These are phyloP conservation scores for Harlomillsia oculata DNA, from an alignment of 1,140 invertebrate genomes.

Conservation along the genomic window DNA sequence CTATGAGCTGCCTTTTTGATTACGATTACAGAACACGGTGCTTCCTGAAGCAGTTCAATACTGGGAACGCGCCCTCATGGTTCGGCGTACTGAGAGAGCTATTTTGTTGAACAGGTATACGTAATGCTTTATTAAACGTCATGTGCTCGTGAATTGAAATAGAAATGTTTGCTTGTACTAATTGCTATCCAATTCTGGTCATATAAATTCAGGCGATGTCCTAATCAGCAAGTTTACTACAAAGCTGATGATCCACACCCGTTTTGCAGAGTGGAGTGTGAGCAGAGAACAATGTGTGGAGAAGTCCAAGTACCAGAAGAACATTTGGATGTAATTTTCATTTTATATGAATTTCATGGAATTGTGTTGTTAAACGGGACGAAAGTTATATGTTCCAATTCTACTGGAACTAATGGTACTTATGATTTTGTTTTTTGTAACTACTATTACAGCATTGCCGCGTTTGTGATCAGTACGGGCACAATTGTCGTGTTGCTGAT, in stretches of 20 bases:
- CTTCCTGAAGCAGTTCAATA: conserved; percentile 81
- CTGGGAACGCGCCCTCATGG: conserved; percentile 83
- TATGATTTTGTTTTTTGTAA: conserved; percentile 27
- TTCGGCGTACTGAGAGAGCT: conserved; percentile 67
- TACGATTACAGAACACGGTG: conserved; percentile 79
- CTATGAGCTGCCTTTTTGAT: too few relatives aligned
- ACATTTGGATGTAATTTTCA: conserved; percentile 73
- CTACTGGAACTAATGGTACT: not conserved
- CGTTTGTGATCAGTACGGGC: conserved; percentile 72
- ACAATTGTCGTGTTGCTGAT: conserved; percentile 55
- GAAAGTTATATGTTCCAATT: not conserved
- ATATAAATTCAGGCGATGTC: conserved; percentile 26
- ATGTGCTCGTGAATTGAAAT: not conserved
- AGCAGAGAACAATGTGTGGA: conserved; percentile 78
- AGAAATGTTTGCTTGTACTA: not conserved
- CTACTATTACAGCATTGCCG: conserved; percentile 77
- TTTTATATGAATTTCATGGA: conserved; percentile 4
- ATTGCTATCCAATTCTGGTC: not conserved
- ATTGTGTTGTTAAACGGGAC: not conserved
- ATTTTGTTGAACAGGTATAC: conserved; percentile 78
- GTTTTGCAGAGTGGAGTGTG: conserved; percentile 81
- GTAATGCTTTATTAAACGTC: conserved; percentile 2
- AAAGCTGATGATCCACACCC: conserved; percentile 58
- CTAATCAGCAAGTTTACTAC: conserved; percentile 59
- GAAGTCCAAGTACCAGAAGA: conserved; percentile 83